Percentiles rank a stretch among this genome's conserved stretches.
Evolutionary conservation across 2,113 vertebrate species (phyloP).

Genomic region (Gambusia holbrooki): DNA sequence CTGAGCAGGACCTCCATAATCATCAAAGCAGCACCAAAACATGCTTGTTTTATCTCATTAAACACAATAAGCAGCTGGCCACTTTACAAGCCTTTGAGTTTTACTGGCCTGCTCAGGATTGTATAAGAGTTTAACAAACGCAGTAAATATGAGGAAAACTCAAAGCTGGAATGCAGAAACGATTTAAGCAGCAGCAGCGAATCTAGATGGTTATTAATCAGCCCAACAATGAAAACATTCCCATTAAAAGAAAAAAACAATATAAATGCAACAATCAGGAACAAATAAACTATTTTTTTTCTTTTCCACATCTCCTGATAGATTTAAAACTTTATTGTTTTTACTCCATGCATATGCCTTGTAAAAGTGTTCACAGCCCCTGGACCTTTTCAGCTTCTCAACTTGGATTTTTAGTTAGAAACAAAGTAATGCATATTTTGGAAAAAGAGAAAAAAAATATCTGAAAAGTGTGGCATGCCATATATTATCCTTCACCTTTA

Average conservation of each 20-base stretch:
- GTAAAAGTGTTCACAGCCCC: background rate
- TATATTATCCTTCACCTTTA: no score
- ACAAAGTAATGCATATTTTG: background rate
- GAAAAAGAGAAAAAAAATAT: no score
- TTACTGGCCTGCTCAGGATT: conserved; percentile 37
- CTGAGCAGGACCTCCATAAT: conserved; percentile 41
- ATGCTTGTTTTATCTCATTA: conserved; percentile 54
- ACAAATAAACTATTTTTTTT: conserved; percentile 8
- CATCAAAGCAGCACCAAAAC: conserved; percentile 54
- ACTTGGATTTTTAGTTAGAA: background rate
- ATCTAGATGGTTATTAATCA: conserved; percentile 49
- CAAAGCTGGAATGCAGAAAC: conserved; percentile 5
- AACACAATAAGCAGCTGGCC: conserved; percentile 55
- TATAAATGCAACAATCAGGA: conserved; percentile 14
- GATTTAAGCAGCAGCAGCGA: conserved; percentile 31
- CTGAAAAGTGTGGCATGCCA: no score
- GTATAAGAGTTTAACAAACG: conserved; percentile 1
- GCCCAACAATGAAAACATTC: conserved; percentile 47
- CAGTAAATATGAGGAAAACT: conserved; percentile 35
- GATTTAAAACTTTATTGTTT: background rate
- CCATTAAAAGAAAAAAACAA: conserved; percentile 33
- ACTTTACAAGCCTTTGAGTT: conserved; percentile 41
- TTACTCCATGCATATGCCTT: background rate
- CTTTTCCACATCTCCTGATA: background rate
- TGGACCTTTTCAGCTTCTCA: background rate